These are phyloP conservation scores for Ips typographus DNA, from an alignment of 1,140 invertebrate genomes.

Conservation along the genomic window DNA sequence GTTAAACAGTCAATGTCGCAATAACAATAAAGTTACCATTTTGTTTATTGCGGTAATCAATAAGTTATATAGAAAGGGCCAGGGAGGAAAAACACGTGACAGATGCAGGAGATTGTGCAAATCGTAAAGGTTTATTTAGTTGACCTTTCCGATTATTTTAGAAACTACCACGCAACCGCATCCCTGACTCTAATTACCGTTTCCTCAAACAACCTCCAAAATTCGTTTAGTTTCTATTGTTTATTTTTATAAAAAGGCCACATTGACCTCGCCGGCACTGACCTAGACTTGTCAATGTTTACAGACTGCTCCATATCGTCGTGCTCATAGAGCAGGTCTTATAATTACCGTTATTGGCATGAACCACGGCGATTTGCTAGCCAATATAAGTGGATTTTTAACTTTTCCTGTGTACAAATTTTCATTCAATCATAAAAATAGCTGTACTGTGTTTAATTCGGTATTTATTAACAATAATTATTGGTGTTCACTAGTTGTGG, in stretches of 20 bases:
- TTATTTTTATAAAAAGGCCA: constrained; percentile 18
- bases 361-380: background rate
- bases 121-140: background rate
- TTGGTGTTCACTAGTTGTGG: background rate
- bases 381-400: background rate
- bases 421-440: too few relatives aligned
- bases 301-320: background rate
- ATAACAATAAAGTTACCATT: background rate
- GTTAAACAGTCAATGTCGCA: background rate
- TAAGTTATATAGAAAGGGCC: too few relatives aligned
- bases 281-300: constrained; percentile 20
- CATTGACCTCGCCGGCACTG: background rate
- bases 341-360: constrained; percentile 21
- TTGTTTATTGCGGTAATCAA: background rate
- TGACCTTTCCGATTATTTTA: background rate
- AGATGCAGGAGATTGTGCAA: background rate
- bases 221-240: background rate
- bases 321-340: too few relatives aligned
- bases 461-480: constrained; percentile 3
- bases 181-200: constrained; percentile 2
- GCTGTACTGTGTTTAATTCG: background rate
- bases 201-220: background rate
- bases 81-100: too few relatives aligned
- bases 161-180: background rate
- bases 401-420: too few relatives aligned